Conservation (phyloP, 2,888 invertebrate genomes). For the Neoascia interrupta region DNA sequence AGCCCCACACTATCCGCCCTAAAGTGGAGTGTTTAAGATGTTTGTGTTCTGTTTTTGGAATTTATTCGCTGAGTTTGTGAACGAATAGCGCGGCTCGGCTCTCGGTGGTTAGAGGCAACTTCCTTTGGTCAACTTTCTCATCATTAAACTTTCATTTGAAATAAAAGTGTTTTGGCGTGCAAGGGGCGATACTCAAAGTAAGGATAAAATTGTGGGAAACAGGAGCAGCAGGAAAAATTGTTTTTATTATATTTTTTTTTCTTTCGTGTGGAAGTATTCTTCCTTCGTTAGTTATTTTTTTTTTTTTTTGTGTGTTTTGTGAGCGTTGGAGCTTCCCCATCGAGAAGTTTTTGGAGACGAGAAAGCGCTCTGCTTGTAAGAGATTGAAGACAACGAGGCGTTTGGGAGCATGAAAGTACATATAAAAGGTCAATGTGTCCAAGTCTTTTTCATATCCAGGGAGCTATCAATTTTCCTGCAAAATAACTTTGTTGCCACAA, state of each 20-base stretch:
- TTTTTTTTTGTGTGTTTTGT: too few relatives aligned
- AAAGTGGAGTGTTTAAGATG: slow-evolving; percentile 46
- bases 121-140: slow-evolving; percentile 64
- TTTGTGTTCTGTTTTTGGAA: slow-evolving; percentile 42
- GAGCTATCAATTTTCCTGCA: too few relatives aligned
- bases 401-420: slow-evolving; percentile 8
- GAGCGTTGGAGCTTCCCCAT: slow-evolving; percentile 46
- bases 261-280: slow-evolving; percentile 20
- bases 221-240: slow-evolving; percentile 28
- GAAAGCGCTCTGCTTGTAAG: slow-evolving; percentile 11
- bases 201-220: slow-evolving; percentile 56
- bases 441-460: too few relatives aligned
- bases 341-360: slow-evolving; percentile 43
- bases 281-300: slow-evolving; percentile 26
- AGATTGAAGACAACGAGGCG: background rate
- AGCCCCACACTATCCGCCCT: slow-evolving; percentile 1
- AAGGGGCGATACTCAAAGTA: slow-evolving; percentile 58
- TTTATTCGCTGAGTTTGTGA: slow-evolving; percentile 18
- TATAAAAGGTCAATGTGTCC: too few relatives aligned
- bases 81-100: slow-evolving; percentile 1
- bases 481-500: too few relatives aligned
- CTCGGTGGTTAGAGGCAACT: background rate
- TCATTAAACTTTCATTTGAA: slow-evolving; percentile 67
- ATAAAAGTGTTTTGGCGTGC: slow-evolving; percentile 63
- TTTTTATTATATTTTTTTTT: slow-evolving; percentile 10